A percentile compares a stretch with the other conserved stretches of the same genome.
Evolutionary conservation across 2,113 vertebrate genomes (phyloP).

Genomic region (Mungos mungo): DNA sequence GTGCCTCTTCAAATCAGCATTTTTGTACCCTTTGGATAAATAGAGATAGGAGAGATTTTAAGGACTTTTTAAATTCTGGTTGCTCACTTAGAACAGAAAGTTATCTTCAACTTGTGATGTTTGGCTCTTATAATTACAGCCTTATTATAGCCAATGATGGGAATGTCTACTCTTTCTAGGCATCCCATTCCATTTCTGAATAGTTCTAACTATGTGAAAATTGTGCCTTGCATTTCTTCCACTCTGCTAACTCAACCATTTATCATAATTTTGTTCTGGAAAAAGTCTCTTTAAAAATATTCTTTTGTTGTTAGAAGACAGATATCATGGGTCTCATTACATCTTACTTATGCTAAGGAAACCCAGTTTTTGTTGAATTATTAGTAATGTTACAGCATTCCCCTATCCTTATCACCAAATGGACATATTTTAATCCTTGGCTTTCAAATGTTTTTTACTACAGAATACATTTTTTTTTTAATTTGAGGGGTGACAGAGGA

Average conservation of each 20-base stretch:
- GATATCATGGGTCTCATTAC: not conserved
- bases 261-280: constrained; percentile 9
- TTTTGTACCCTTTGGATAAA: too few species aligned
- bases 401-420: not conserved
- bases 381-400: not conserved
- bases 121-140: not conserved
- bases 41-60: not conserved
- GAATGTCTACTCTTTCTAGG: not conserved
- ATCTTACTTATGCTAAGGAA: not conserved
- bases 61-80: not conserved
- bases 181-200: constrained; percentile 3
- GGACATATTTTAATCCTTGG: not conserved
- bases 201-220: not conserved
- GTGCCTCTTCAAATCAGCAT: too few species aligned
- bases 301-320: not conserved
- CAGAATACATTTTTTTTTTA: not conserved
- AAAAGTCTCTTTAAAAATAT: not conserved
- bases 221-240: not conserved
- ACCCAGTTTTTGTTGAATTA: constrained; percentile 33
- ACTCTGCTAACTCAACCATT: not conserved
- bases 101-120: not conserved
- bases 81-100: not conserved
- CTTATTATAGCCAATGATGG: not conserved
- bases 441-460: constrained; percentile 35
- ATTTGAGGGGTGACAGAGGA: too few species aligned